Evolutionary conservation across 1,140 invertebrate genomes (phyloP), one percentile per base, ranked within the genome.

Genomic region (Frieseomelitta varia): DNA sequence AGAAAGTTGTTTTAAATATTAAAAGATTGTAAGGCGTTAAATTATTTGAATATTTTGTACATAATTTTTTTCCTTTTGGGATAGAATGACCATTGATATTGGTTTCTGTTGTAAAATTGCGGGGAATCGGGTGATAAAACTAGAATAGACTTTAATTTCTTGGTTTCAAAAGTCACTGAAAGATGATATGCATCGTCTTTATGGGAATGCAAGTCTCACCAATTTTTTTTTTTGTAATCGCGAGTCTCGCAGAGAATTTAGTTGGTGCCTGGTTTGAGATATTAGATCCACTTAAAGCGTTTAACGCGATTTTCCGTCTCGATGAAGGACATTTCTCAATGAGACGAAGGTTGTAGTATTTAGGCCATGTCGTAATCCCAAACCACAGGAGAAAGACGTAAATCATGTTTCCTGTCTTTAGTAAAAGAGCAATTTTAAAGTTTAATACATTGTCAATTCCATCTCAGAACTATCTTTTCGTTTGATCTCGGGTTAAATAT

Each of bases 261-360:
- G 58, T 65, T 73, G 55, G 58, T 53, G 24, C 67, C 72, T 39
- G 74, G 71, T 84, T 84, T 39, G 27, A 58, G 34, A 86, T 67
- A 87, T 88, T 88, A 87, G 87, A 78, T 84, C 81, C 67, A 88
- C 87, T 88, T 87, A 77, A 84, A 88, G 56, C 61, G 67, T 87
- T 84, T 88, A 87, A 73, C 85, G 74, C 81, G 72, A 87, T 87
- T 88, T 87, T 84, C 85, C 55, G 58, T 67, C 58, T 8, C 61
- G 73, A 58, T 21, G 85, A 84, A 84, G 87, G 85, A 82, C 65
- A 11, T 73, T 71, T 24, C 27, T 56, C 55, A 21, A 34, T 53
- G 30, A 24, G 47, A 73, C 63, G 71, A 80, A 87, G 74, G 67
- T 84, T 67, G 61, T 53, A 56, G 73, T 84, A 80, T 84, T 65